Percentiles rank a stretch among this genome's conserved stretches.
Conservation (phyloP, 2,888 invertebrate genomes). For the Ditula angustiorana region DNA sequence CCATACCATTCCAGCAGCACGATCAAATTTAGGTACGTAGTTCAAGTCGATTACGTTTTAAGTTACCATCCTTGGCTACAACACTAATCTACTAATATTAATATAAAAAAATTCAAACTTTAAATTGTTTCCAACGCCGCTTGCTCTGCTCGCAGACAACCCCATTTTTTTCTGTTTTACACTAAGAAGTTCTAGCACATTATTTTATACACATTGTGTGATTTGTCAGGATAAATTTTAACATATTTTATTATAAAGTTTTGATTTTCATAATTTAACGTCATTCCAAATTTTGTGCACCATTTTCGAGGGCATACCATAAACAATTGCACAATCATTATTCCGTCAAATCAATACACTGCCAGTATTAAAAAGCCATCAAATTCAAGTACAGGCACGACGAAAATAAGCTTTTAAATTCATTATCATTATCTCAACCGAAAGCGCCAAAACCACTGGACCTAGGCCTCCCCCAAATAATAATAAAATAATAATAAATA, state of each 20-base stretch:
- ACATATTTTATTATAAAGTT: not conserved
- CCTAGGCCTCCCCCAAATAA: too few species aligned
- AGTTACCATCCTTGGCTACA: not conserved
- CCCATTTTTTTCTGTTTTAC: constrained; percentile 11
- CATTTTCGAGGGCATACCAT: not conserved
- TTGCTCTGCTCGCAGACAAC: constrained; percentile 7
- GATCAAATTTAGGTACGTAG: too few species aligned
- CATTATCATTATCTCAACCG: too few species aligned
- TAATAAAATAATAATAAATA: too few species aligned
- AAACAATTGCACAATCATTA: not conserved
- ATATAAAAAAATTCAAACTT: constrained; percentile 3
- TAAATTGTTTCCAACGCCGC: constrained; percentile 8
- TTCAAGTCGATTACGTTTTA: not conserved
- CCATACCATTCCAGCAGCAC: too few species aligned
- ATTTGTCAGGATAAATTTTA: not conserved
- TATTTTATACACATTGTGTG: not conserved
- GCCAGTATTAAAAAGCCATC: constrained; percentile 5
- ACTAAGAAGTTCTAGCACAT: not conserved
- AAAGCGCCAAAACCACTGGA: too few species aligned
- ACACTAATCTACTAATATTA: not conserved
- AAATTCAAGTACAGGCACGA: constrained; percentile 11
- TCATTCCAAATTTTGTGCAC: not conserved
- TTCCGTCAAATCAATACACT: not conserved
- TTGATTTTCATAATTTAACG: not conserved
- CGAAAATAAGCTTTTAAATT: not conserved